Evolutionary conservation across 2,113 vertebrate genomes (phyloP).

Genomic region (Neotoma lepida): DNA sequence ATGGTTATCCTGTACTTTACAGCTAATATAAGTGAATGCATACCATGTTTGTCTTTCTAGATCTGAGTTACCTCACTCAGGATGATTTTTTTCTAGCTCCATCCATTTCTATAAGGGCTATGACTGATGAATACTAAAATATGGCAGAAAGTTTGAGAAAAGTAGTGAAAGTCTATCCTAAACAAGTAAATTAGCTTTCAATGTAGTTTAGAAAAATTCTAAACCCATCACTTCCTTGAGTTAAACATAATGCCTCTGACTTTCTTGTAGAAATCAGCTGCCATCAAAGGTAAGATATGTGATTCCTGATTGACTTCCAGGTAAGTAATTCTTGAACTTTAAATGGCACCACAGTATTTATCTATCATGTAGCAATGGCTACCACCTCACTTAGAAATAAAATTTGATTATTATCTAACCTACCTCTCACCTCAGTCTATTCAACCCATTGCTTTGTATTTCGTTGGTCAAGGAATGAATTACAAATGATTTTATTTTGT

Average conservation of each 20-base stretch:
- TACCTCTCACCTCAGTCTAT: not conserved
- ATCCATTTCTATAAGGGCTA: not conserved
- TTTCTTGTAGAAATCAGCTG: not conserved
- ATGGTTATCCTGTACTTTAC: too few species aligned
- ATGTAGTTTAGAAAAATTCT: not conserved
- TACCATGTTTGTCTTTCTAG: too few species aligned
- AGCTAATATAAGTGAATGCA: too few species aligned
- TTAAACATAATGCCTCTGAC: not conserved
- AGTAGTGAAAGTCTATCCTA: not conserved
- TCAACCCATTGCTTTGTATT: not conserved
- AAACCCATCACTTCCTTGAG: constrained; percentile 3
- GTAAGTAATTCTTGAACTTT: constrained; percentile 19
- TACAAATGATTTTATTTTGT: constrained; percentile 34
- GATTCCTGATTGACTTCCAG: constrained; percentile 26
- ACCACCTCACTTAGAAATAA: not conserved
- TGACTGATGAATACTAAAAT: not conserved
- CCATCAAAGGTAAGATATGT: not conserved
- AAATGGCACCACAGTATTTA: not conserved
- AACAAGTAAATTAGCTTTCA: not conserved
- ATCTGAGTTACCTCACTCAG: too few species aligned
- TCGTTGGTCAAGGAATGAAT: not conserved
- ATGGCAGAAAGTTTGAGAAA: not conserved
- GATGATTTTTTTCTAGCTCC: too few species aligned
- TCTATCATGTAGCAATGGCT: not conserved
- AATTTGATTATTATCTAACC: not conserved